Percentiles rank a stretch among this genome's conserved stretches.
phyloP scores from a whole-genome alignment of 2,113 vertebrate species.

The Bungarus multicinctus region DNA sequence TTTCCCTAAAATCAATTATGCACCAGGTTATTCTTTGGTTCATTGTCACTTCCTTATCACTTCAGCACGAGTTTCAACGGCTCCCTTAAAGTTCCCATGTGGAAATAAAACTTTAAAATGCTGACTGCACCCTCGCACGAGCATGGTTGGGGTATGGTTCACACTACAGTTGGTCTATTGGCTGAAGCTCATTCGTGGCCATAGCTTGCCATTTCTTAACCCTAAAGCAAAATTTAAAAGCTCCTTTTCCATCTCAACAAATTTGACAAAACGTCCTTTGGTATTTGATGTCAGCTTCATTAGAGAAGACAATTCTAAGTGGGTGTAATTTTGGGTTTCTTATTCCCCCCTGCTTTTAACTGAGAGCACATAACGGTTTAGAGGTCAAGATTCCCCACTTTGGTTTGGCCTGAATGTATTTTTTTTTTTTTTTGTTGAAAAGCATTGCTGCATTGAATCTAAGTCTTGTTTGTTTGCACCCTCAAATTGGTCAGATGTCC shows the following conservation, averaged over 20 bases:
- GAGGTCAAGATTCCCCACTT: neutral
- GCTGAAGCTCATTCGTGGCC: neutral
- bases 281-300: neutral
- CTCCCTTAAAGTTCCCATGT: neutral
- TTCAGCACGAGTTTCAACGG: neutral
- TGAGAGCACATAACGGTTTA: neutral
- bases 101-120: neutral
- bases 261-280: neutral
- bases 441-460: neutral
- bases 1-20: conserved; percentile 32
- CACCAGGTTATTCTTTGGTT: neutral
- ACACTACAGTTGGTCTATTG: neutral
- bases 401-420: neutral
- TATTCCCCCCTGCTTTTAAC: neutral
- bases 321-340: neutral
- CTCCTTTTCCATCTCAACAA: neutral
- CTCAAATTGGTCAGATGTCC: too few species aligned
- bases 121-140: neutral
- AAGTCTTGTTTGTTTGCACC: too few species aligned
- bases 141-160: neutral
- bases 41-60: neutral
- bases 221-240: neutral
- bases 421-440: neutral
- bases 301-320: neutral
- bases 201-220: neutral